Evolutionary conservation across 2,113 vertebrate species (phyloP).

Genomic region (Phalacrocorax aristotelis): DNA sequence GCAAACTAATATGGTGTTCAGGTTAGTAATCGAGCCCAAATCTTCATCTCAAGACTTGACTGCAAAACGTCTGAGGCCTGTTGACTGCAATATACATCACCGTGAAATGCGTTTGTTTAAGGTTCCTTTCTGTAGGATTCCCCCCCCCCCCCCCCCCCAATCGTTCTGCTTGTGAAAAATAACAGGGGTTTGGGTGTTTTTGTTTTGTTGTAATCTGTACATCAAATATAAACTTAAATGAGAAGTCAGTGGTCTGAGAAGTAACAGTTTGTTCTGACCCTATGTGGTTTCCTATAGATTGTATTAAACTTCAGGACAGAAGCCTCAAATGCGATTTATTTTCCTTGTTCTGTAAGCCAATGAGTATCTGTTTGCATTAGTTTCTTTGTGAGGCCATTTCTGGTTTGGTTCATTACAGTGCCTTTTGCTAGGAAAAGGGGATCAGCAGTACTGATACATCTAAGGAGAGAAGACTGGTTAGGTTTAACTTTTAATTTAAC

Average conservation of each 20-base stretch:
- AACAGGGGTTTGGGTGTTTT: neutral
- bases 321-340: neutral
- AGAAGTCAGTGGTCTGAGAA: neutral
- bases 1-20: neutral
- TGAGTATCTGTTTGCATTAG: neutral
- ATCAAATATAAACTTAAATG: neutral
- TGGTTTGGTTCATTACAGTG: neutral
- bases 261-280: neutral
- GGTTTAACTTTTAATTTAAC: conserved; percentile 37
- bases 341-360: neutral
- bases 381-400: neutral
- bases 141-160: neutral
- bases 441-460: neutral
- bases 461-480: neutral
- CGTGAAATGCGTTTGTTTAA: neutral
- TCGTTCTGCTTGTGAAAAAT: neutral
- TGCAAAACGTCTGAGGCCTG: neutral
- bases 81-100: neutral
- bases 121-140: neutral
- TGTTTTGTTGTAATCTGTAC: neutral
- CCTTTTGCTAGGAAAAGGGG: neutral
- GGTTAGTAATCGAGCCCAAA: neutral
- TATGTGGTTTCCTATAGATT: neutral
- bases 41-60: neutral
- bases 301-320: neutral